These are phyloP conservation scores for Drosophila albomicans DNA, from an alignment of 1,140 invertebrate species.

Conservation along the genomic window DNA sequence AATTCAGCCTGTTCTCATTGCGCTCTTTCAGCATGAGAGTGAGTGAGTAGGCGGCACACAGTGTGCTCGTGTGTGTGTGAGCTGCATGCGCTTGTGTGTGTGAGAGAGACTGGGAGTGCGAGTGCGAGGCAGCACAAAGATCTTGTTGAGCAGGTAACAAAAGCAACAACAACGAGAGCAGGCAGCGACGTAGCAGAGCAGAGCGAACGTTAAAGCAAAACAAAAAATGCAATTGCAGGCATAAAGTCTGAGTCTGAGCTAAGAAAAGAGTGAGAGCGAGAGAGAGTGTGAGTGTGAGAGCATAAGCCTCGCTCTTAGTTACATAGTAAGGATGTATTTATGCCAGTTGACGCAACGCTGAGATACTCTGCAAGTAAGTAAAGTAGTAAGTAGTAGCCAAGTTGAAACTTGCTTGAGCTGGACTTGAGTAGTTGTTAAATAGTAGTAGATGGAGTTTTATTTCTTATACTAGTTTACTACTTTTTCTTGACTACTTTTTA, in stretches of 20 bases:
- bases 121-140: slow-evolving; percentile 66
- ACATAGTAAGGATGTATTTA: slow-evolving; percentile 11
- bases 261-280: slow-evolving; percentile 19
- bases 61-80: neutral
- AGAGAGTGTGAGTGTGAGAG: too few species aligned
- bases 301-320: slow-evolving; percentile 26
- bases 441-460: slow-evolving; percentile 15
- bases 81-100: slow-evolving; percentile 10
- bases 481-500: neutral
- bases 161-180: slow-evolving; percentile 50
- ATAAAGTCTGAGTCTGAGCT: slow-evolving; percentile 40
- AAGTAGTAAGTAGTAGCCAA: neutral
- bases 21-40: slow-evolving; percentile 51
- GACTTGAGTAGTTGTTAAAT: neutral
- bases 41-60: slow-evolving; percentile 56
- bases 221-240: slow-evolving; percentile 73
- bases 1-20: slow-evolving; percentile 17
- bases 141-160: slow-evolving; percentile 76
- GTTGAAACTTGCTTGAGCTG: neutral
- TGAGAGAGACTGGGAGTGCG: slow-evolving; percentile 7
- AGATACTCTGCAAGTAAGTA: slow-evolving; percentile 10
- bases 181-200: slow-evolving; percentile 52
- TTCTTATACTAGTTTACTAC: too few species aligned
- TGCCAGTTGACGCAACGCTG: neutral
- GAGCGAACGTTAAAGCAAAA: slow-evolving; percentile 75